phyloP scores from a whole-genome alignment of 2,113 vertebrate species.

The Empidonax traillii region DNA sequence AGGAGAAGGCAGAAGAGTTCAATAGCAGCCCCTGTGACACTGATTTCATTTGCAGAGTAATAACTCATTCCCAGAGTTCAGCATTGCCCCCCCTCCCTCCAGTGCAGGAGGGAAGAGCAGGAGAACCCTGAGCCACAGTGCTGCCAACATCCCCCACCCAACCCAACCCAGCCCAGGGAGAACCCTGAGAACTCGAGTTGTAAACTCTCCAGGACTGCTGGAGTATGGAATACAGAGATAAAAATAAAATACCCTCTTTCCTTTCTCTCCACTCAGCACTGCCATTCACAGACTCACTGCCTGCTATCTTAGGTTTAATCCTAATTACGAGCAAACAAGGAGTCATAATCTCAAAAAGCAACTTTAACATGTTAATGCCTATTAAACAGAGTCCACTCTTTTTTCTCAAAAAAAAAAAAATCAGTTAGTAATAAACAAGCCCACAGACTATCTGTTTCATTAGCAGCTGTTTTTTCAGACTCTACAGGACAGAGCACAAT shows the following conservation, averaged over 20 bases:
- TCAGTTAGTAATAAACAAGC: constrained; percentile 87
- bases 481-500: constrained; percentile 82
- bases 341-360: constrained; percentile 41
- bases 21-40: neutral
- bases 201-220: neutral
- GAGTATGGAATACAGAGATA: neutral
- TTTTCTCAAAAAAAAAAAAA: constrained; percentile 76
- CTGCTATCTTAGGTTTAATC: neutral
- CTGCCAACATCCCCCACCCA: neutral
- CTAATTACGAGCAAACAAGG: constrained; percentile 34
- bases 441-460: constrained; percentile 70
- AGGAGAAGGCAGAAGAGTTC: neutral
- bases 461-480: constrained; percentile 74
- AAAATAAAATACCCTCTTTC: neutral
- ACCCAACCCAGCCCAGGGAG: neutral
- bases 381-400: constrained; percentile 73
- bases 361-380: constrained; percentile 57
- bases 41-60: neutral
- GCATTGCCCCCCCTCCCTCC: neutral
- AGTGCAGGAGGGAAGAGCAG: neutral
- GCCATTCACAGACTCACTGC: neutral
- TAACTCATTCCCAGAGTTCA: neutral
- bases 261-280: neutral
- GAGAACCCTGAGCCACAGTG: neutral
- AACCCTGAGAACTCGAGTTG: neutral